A percentile compares a stretch with the other conserved stretches of the same genome.
These are phyloP conservation scores for Bostrychus sinensis DNA, from an alignment of 2,113 vertebrate species.

Conservation along the genomic window DNA sequence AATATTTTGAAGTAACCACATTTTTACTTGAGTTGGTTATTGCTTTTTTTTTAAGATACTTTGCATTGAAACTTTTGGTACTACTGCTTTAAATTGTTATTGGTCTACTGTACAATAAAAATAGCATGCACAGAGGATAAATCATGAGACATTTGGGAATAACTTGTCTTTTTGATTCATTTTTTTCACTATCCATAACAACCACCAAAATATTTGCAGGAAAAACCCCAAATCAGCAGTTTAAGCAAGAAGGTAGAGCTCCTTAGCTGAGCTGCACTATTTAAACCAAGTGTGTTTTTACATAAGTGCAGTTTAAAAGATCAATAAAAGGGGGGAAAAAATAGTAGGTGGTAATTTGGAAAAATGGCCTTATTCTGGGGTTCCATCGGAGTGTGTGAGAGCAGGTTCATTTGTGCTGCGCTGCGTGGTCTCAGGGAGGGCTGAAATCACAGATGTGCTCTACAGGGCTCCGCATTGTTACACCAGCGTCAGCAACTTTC, in stretches of 20 bases:
- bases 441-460: conserved; percentile 81
- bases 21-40: no score
- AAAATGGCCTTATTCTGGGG: conserved; percentile 33
- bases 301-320: conserved; percentile 15
- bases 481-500: conserved; percentile 77
- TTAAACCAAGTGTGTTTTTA: not conserved
- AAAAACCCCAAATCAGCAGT: conserved; percentile 7
- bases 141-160: not conserved
- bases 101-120: not conserved
- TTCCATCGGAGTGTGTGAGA: conserved; percentile 39
- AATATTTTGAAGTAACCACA: no score
- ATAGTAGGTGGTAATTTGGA: conserved; percentile 29
- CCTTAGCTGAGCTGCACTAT: not conserved
- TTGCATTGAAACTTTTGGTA: not conserved
- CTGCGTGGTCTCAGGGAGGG: conserved; percentile 60
- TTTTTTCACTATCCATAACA: not conserved
- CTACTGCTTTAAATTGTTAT: not conserved
- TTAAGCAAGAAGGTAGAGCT: not conserved
- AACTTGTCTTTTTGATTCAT: not conserved
- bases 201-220: not conserved
- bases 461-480: conserved; percentile 73
- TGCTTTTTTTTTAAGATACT: no score
- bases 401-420: conserved; percentile 62
- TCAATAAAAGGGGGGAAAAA: conserved; percentile 14
- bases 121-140: no score